Evolutionary conservation across 1,140 invertebrate genomes (phyloP), one percentile per base, ranked within the genome.

Genomic region (Mercenaria mercenaria): DNA sequence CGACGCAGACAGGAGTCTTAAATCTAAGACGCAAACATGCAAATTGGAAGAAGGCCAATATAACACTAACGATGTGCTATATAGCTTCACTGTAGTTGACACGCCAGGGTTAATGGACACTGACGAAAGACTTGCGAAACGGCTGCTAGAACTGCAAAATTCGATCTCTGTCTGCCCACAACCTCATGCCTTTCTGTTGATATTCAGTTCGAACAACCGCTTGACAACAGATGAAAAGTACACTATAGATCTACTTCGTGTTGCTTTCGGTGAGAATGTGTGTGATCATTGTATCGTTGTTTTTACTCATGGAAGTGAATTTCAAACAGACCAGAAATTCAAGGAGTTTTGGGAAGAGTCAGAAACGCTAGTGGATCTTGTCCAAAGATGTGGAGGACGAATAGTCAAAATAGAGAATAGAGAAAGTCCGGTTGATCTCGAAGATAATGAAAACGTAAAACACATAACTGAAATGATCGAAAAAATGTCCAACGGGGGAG

Each of bases 401-500:
- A 37, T 74, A 18, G 34, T 74, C 4, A 74, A n/a, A 37, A 74
- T 52, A 52, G 43, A 80, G 32, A 80, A 80, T n/a, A n/a, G n/a
- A n/a, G 43, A 47, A 47, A 47, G 43, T 18, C 18, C 43, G 18
- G 43, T 47, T 47, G 43, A 47, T 47, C 18, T 18, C 43, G 43
- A 18, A 8, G 8, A 18, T 18, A 47, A 18, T 47, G 43, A 47
- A 8, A 47, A 10, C 18, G 8, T 47, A 47, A 18, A 47, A 10
- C 8, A 47, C 43, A 18, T 47, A 47, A 47, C 18, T 47, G 43
- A 47, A 47, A 47, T 47, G 43, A 47, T 47, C 18, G 43, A 47
- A 47, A 47, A 47, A 10, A 47, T 47, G 43, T 47, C 43, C 18
- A 8, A 47, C 8, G 18, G 18, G 8, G 43, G 43, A 47, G 18